Conservation (phyloP, 2,888 invertebrate species). For the Terebella lapidaria region DNA sequence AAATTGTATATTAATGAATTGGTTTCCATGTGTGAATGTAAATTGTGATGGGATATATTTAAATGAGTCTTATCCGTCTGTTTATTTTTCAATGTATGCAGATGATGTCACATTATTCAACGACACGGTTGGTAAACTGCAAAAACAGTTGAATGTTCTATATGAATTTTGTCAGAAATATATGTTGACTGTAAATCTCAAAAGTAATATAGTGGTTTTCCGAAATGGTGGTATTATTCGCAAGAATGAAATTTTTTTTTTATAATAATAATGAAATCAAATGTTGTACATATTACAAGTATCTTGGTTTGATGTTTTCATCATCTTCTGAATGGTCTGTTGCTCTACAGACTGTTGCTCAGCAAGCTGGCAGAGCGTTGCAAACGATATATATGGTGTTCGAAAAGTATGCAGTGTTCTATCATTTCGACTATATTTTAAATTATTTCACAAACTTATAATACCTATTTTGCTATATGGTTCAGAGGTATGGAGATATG, state of each 20-base stretch:
- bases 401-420: too few relatives aligned
- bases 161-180: background rate
- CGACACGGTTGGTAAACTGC: background rate
- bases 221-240: background rate
- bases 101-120: background rate
- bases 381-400: too few relatives aligned
- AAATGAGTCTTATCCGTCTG: background rate
- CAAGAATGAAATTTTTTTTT: background rate
- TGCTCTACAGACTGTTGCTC: too few relatives aligned
- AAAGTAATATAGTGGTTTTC: background rate
- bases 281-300: too few relatives aligned
- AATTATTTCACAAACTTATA: too few relatives aligned
- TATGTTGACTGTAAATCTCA: background rate
- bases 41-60: background rate
- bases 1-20: background rate
- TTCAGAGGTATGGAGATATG: too few relatives aligned
- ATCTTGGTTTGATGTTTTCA: too few relatives aligned
- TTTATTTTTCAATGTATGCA: background rate
- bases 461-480: too few relatives aligned
- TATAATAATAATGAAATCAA: too few relatives aligned
- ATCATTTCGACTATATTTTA: too few relatives aligned
- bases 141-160: background rate
- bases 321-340: too few relatives aligned
- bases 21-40: background rate
- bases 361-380: too few relatives aligned